phyloP scores from a whole-genome alignment of 2,113 vertebrate species.

The Cyanistes caeruleus region DNA sequence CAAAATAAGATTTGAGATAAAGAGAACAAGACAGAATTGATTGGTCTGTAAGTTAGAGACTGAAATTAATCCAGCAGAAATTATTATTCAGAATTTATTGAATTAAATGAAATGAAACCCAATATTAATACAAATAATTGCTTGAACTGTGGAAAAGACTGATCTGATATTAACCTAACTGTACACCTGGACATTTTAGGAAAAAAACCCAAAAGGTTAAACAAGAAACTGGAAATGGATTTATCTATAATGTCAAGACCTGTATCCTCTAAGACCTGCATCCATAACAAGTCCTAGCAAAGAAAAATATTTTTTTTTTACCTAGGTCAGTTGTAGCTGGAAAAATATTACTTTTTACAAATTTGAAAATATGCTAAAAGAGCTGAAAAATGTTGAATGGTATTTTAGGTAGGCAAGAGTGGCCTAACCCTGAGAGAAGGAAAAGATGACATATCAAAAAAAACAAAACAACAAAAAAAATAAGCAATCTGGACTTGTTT shows the following conservation, averaged over 20 bases:
- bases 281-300: background rate
- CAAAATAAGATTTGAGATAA: background rate
- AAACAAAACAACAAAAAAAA: background rate
- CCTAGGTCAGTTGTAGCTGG: background rate
- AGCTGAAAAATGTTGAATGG: background rate
- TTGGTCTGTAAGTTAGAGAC: background rate
- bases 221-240: background rate
- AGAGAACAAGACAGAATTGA: background rate
- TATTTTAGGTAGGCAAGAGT: background rate
- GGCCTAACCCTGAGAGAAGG: background rate
- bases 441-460: background rate
- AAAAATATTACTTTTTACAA: background rate
- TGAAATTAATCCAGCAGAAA: background rate
- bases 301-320: background rate
- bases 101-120: background rate
- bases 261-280: background rate
- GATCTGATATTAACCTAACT: background rate
- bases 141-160: background rate
- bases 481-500: constrained; percentile 1
- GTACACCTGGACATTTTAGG: background rate
- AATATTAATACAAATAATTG: background rate
- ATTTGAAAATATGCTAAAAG: background rate
- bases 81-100: background rate
- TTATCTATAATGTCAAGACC: background rate
- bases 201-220: background rate